A percentile compares a stretch with the other conserved stretches of the same genome.
Evolutionary conservation across 92 coral and sea anemone species (phyloP).

Genomic region (Bergia puertoricense): DNA sequence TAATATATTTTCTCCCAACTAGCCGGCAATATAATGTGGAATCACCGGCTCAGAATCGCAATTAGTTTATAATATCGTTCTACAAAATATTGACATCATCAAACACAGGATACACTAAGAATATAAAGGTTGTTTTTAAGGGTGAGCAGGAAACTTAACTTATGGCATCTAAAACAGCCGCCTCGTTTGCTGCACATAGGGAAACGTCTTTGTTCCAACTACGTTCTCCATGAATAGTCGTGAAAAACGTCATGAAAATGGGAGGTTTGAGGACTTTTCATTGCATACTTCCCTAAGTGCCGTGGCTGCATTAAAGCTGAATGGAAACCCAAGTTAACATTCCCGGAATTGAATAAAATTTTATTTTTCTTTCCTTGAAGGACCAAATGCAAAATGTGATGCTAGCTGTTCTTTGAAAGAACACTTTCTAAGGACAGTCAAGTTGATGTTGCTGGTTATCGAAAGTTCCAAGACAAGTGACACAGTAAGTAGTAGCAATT

Average conservation of each 20-base stretch:
- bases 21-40: too few relatives aligned
- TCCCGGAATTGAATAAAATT: neutral
- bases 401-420: neutral
- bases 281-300: too few relatives aligned
- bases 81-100: too few relatives aligned
- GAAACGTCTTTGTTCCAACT: neutral
- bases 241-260: too few relatives aligned
- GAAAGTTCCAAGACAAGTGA: slow-evolving; percentile 29
- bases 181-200: neutral
- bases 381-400: neutral
- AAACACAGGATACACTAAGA: too few relatives aligned
- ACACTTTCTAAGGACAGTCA: slow-evolving; percentile 9
- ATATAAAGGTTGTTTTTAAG: too few relatives aligned
- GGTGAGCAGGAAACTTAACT: neutral
- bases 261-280: neutral
- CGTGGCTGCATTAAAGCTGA: neutral
- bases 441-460: slow-evolving; percentile 10
- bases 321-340: neutral
- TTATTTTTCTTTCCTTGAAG: neutral
- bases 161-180: neutral
- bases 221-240: neutral
- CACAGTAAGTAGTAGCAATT: slow-evolving; percentile 2
- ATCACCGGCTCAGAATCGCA: too few relatives aligned
- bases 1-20: too few relatives aligned
- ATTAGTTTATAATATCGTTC: too few relatives aligned